These are phyloP conservation scores for Spialia ferax DNA, from an alignment of 2,888 invertebrate species.

Conservation along the genomic window DNA sequence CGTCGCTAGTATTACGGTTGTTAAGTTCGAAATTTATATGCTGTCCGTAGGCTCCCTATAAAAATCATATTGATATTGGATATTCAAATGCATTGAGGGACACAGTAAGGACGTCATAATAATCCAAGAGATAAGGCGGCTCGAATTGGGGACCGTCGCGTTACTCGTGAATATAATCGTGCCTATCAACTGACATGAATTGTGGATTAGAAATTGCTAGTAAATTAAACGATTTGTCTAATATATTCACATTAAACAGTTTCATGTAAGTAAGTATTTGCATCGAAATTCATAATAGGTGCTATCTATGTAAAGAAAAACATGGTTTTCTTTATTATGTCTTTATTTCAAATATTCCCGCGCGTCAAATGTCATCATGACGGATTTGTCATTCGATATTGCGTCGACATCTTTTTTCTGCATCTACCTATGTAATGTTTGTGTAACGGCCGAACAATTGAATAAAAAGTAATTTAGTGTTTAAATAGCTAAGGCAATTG, in stretches of 20 bases:
- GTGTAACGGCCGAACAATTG: too few species aligned
- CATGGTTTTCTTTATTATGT: too few species aligned
- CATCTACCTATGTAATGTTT: too few species aligned
- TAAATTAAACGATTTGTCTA: constrained; percentile 22
- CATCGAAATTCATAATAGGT: too few species aligned
- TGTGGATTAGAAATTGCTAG: neutral
- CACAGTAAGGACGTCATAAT: constrained; percentile 21
- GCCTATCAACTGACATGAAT: neutral
- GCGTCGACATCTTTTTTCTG: too few species aligned
- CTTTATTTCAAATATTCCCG: too few species aligned
- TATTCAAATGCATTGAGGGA: constrained; percentile 20
- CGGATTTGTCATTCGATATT: neutral
- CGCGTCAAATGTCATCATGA: neutral
- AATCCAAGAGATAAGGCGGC: neutral
- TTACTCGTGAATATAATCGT: neutral
- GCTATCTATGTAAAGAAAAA: too few species aligned
- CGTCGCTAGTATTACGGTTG: neutral
- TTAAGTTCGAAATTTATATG: neutral
- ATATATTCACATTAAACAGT: too few species aligned
- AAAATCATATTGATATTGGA: constrained; percentile 22
- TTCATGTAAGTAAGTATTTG: too few species aligned
- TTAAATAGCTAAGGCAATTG: neutral
- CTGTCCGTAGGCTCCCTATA: constrained; percentile 3
- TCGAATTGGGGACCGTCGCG: neutral
- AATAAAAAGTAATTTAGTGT: neutral